These are phyloP conservation scores for Struthio camelus DNA, from an alignment of 2,113 vertebrate genomes.

Conservation along the genomic window DNA sequence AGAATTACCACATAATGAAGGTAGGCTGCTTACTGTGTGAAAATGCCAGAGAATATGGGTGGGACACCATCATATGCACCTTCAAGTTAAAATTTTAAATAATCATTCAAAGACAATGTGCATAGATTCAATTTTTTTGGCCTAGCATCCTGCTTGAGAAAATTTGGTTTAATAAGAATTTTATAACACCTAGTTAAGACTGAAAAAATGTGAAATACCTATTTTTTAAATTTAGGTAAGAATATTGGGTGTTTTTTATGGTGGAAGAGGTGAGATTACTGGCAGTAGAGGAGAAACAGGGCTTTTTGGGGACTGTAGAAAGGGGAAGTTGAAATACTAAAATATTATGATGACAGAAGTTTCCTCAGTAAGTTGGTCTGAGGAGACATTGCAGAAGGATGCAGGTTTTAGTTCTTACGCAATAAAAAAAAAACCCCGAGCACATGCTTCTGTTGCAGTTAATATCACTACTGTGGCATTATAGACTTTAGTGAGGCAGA, in stretches of 20 bases:
- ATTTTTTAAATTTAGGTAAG: background rate
- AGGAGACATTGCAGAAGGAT: background rate
- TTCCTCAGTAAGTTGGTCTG: background rate
- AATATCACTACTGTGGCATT: background rate
- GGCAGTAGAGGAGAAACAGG: accelerated
- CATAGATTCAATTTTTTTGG: background rate
- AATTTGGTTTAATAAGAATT: background rate
- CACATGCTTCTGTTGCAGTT: background rate
- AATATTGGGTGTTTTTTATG: background rate
- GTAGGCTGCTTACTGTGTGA: background rate
- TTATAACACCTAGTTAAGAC: background rate
- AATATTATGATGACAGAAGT: background rate
- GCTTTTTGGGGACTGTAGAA: background rate
- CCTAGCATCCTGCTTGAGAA: background rate
- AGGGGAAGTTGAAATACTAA: background rate
- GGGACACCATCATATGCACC: background rate
- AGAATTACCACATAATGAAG: background rate
- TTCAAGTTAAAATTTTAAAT: background rate
- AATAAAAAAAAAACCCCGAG: background rate
- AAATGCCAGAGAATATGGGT: background rate
- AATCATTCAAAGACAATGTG: background rate
- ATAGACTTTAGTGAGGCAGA: background rate
- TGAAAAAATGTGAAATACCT: background rate
- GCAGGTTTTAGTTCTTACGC: background rate
- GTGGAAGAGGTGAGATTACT: background rate